A percentile compares a stretch with the other conserved stretches of the same genome.
phyloP scores from a whole-genome alignment of 2,888 invertebrate genomes.

The Rhimphoctona megacephalus region DNA sequence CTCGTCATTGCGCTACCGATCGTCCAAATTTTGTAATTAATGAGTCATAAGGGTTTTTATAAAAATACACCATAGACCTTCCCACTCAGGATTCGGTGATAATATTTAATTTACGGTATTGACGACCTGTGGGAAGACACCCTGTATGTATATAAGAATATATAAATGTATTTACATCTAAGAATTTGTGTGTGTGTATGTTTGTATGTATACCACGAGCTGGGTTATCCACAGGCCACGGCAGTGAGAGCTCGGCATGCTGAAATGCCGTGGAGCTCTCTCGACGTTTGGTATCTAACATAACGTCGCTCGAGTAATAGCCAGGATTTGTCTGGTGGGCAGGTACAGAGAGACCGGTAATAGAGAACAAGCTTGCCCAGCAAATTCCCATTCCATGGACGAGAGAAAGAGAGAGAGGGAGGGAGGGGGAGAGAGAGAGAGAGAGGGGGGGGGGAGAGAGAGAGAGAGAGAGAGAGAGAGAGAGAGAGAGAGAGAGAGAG shows the following conservation, averaged over 20 bases:
- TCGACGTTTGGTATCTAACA: constrained; percentile 75
- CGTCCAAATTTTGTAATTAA: neutral
- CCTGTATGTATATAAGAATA: constrained; percentile 19
- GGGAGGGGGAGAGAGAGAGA: constrained; percentile 15
- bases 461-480: constrained; percentile 25
- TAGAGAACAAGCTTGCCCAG: constrained; percentile 69
- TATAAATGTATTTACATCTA: neutral
- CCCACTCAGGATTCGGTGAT: neutral
- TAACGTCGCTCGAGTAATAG: constrained; percentile 74
- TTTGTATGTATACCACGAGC: constrained; percentile 17
- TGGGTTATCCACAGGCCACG: constrained; percentile 48
- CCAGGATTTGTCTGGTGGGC: constrained; percentile 78
- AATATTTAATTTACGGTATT: neutral
- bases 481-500: constrained; percentile 22
- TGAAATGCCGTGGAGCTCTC: constrained; percentile 65
- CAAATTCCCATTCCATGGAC: constrained; percentile 62
- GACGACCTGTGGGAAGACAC: constrained; percentile 10
- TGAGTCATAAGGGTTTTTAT: neutral
- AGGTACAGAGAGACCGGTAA: constrained; percentile 73
- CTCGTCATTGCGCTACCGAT: neutral
- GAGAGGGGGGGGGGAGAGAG: too few species aligned
- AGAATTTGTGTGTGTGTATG: neutral
- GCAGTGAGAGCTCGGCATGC: constrained; percentile 55
- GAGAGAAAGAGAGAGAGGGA: constrained; percentile 23
- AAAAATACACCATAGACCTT: neutral